Conservation (phyloP, 2,888 invertebrate species). For the Dinocampus coccinellae region DNA sequence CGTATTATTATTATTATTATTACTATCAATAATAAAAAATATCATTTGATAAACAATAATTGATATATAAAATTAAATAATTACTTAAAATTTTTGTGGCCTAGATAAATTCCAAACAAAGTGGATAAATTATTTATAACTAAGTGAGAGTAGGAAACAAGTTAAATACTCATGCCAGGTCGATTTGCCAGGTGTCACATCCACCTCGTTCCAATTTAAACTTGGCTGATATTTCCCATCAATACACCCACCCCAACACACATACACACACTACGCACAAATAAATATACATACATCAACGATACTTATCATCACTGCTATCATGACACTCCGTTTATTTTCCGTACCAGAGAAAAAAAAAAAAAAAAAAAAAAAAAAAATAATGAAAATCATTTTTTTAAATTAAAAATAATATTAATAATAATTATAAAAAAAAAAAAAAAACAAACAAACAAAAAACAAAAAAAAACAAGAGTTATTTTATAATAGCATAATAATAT, state of each 20-base stretch:
- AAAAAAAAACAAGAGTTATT: too few relatives aligned
- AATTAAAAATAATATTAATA: too few relatives aligned
- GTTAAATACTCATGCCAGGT: slow-evolving; percentile 18
- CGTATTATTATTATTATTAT: not conserved
- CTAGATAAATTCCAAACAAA: slow-evolving; percentile 1
- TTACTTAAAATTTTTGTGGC: not conserved
- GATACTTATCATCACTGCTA: not conserved
- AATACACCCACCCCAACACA: too few relatives aligned
- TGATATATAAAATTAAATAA: not conserved
- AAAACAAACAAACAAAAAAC: not conserved
- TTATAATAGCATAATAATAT: too few relatives aligned
- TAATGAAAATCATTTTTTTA: not conserved
- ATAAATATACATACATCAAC: not conserved
- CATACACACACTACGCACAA: not conserved
- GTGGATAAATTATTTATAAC: not conserved
- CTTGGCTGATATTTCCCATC: slow-evolving; percentile 30
- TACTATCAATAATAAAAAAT: not conserved
- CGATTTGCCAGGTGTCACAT: slow-evolving; percentile 27
- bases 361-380: too few relatives aligned
- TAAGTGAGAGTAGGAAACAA: slow-evolving; percentile 7
- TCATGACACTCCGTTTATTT: not conserved
- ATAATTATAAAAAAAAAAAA: too few relatives aligned
- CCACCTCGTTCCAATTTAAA: slow-evolving; percentile 32
- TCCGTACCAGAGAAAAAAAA: too few relatives aligned
- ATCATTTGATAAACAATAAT: not conserved